Evolutionary conservation across 2,888 invertebrate genomes (phyloP), one percentile per base, ranked within the genome.

Genomic region (Scaptomyza parva): DNA sequence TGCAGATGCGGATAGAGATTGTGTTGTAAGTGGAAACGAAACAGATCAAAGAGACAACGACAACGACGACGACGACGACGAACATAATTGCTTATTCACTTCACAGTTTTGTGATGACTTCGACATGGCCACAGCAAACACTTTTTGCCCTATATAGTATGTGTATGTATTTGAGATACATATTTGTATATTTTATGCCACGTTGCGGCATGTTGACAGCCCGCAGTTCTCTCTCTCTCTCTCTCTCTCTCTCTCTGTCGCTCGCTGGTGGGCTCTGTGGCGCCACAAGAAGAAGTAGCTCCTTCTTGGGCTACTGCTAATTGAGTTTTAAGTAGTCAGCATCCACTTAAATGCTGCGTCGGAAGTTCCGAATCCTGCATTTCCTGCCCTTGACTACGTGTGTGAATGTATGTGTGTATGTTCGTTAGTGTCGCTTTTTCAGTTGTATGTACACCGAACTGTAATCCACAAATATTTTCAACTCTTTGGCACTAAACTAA

Each of bases 21-120:
- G 40, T 66, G 39, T 62, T 51, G 37, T 84, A 86, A 84, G 87
- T 86, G 81, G 84, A 9, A 14, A 8, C 60, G 47, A 28, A 9
- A 53, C 70, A 86, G 82, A 89, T 89, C 89, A 89, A 89, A 89
- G 89, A 82, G 70, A 81, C 79, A 77, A 83, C 74, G 73, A 76
- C 71, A 70, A 30, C 14, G 35, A 35, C 30, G 30, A n/a, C 30
- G 30, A 12, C 30, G 30, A 12, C 4, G 30, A 14, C 14, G 35
- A 14, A 81, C 86, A 89, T 89, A 88, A 90, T 89, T 90, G 89
- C 80, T 70, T 17, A 76, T 75, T 66, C 81, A 89, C 90, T 89
- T 89, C 90, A 89, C 89, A 89, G 90, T 87, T 89, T 78, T 67
- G 40, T 64, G 59, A 63, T 52, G 68, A 70, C 70, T 72, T 57